Base-by-base conservation (phyloP, 2,113 vertebrate genomes). In the Geothlypis trichas region DNA sequence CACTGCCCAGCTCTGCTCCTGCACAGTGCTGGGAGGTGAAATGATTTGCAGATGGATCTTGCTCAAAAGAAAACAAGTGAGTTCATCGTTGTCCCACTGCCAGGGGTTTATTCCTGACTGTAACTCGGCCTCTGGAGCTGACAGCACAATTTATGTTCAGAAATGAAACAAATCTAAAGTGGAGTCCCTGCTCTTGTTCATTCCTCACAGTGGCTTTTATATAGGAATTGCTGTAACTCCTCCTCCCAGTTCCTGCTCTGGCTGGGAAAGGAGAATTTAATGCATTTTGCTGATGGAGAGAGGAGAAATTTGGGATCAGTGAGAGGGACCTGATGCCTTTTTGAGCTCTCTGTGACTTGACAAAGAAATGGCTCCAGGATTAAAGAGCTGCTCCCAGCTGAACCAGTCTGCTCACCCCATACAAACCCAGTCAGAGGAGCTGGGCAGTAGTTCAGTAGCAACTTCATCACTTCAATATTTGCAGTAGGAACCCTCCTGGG, bases 61-160 rank as follows among this genome's bases (percentile, higher is more conserved):
- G 84, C 49, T 30, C 41, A 46, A 73, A 91, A 90, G 93, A 83
- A 96, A 97, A 97, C 97, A 97, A 87, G 65, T 97, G 67, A 94
- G 90, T 76, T 97, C 97, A 97, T 88, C 10, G 30, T 14, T 87
- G 89, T 87, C 74, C 71, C 5, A 0, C 49, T 88, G 97, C 97
- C 97, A 97, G 74, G 75, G 54, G 73, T 91, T 95, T 71, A 68
- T 78, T 90, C 88, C 84, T 47, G 91, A 52, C 31, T 95, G 89
- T 4, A 66, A 4, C 49, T 44, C 46, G 10, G 83, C 6, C 84
- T 27, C 83, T 39, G 89, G 47, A 11, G 92, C 47, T 37, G 95
- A 93, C 91, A 85, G 87, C 9, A 3, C 15, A 2, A 96, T 96
- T 96, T 94, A 92, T 94, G 90, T 61, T 62, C 66, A 94, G 94